A percentile compares a stretch with the other conserved stretches of the same genome.
phyloP scores from a whole-genome alignment of 2,888 invertebrate species.

The Crepidodera aurea region DNA sequence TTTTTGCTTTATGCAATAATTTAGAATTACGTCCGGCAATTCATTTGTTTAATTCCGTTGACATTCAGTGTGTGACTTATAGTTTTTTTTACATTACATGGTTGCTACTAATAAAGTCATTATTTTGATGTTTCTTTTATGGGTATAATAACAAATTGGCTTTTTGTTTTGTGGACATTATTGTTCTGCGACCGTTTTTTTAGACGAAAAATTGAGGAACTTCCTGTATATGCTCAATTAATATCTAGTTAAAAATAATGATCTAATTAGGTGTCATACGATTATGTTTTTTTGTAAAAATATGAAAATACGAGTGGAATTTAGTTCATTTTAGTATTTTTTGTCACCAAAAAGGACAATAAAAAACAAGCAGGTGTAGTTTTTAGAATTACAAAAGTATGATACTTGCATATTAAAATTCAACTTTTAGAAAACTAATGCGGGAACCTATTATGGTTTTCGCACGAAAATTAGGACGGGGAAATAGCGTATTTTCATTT shows the following conservation, averaged over 20 bases:
- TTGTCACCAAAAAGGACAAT: no score
- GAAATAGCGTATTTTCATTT: no score
- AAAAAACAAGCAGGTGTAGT: no score
- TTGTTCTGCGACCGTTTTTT: conserved; percentile 11
- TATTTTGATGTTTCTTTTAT: conserved; percentile 48
- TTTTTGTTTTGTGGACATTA: conserved; percentile 45
- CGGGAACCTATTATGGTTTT: no score
- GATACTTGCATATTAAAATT: no score
- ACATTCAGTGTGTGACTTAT: conserved; percentile 34
- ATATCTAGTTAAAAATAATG: conserved; percentile 30
- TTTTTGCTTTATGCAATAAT: not conserved
- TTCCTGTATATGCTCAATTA: conserved; percentile 33
- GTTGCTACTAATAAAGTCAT: conserved; percentile 50
- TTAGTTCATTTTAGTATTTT: no score
- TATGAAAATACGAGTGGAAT: no score
- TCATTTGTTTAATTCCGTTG: conserved; percentile 45
- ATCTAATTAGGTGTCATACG: conserved; percentile 3
- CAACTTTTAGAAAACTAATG: no score
- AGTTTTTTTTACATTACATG: conserved; percentile 37
- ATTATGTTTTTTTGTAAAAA: not conserved
- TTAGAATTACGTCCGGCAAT: conserved; percentile 47
- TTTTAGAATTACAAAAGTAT: no score
- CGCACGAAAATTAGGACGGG: no score
- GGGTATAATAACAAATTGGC: conserved; percentile 51
- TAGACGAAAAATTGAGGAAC: conserved; percentile 3